Conservation (phyloP, 2,888 invertebrate species). For the Phyllotreta cruciferae region DNA sequence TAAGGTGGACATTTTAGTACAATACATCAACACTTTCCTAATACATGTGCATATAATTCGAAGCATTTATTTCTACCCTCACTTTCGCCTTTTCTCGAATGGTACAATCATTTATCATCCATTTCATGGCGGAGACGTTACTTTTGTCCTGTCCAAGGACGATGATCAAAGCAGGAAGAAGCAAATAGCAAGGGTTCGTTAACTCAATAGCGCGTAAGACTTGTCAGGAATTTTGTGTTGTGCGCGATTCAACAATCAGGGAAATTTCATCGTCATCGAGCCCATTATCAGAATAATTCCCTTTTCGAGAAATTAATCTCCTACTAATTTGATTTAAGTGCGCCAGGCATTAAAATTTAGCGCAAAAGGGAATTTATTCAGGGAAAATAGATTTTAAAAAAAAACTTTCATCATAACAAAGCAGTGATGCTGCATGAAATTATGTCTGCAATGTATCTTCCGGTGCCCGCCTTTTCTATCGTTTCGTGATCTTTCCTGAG, state of each 20-base stretch:
- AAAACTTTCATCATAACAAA: background rate
- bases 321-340: too few species aligned
- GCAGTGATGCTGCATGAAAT: background rate
- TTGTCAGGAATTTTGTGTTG: background rate
- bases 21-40: too few species aligned
- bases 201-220: conserved; percentile 22
- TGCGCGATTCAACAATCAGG: background rate
- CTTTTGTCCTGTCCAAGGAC: conserved; percentile 49
- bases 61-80: conserved; percentile 17
- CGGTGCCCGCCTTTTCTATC: conserved; percentile 1
- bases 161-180: conserved; percentile 44
- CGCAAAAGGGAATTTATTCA: too few species aligned
- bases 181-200: conserved; percentile 37
- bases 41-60: conserved; percentile 1
- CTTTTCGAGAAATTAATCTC: too few species aligned
- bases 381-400: background rate
- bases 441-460: conserved; percentile 1
- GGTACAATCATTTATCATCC: conserved; percentile 48
- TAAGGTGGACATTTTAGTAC: too few species aligned
- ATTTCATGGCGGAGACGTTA: conserved; percentile 40
- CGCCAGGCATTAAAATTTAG: too few species aligned
- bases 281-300: too few species aligned
- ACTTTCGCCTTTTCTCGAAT: conserved; percentile 9
- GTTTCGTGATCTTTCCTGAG: conserved; percentile 7
- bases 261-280: too few species aligned